phyloP scores from a whole-genome alignment of 2,888 invertebrate genomes.

The Volucella zonaria region DNA sequence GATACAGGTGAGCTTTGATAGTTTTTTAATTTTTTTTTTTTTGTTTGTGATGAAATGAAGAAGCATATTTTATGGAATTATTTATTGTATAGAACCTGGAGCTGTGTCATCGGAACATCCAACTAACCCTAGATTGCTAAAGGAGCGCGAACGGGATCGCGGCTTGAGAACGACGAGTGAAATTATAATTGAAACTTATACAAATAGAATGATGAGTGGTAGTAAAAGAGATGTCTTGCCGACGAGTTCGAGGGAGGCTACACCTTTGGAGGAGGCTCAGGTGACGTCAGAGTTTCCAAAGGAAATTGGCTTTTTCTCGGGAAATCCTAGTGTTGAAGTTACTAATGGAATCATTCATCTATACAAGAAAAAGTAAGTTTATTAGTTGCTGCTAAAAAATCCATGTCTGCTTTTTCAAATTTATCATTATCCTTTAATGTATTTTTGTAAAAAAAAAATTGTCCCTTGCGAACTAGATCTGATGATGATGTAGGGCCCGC shows the following conservation, averaged over 20 bases:
- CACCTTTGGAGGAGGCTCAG: slow-evolving; percentile 80
- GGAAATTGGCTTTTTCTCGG: slow-evolving; percentile 93
- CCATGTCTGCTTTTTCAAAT: background rate
- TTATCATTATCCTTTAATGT: background rate
- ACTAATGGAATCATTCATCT: slow-evolving; percentile 98
- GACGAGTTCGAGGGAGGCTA: slow-evolving; percentile 85
- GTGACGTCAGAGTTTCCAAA: slow-evolving; percentile 82
- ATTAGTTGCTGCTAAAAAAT: too few species aligned
- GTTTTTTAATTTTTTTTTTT: background rate
- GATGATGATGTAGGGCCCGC: too few species aligned
- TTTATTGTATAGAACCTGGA: slow-evolving; percentile 75
- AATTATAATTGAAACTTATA: slow-evolving; percentile 91
- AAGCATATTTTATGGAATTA: background rate
- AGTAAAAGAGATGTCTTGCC: slow-evolving; percentile 84
- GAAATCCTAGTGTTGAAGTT: slow-evolving; percentile 98
- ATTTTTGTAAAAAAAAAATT: background rate
- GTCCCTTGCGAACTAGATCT: too few species aligned
- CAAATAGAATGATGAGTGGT: slow-evolving; percentile 83
- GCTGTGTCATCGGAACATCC: slow-evolving; percentile 82
- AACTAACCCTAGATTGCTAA: slow-evolving; percentile 80
- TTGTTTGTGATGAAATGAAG: background rate
- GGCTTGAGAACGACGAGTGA: slow-evolving; percentile 88
- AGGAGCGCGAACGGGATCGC: slow-evolving; percentile 84
- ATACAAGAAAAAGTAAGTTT: slow-evolving; percentile 95
- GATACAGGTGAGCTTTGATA: slow-evolving; percentile 78